Evolutionary conservation across 2,797 vertebrate genomes (phyloP), one percentile per base, ranked within the genome.

Genomic region (Sebastes paucispinis): DNA sequence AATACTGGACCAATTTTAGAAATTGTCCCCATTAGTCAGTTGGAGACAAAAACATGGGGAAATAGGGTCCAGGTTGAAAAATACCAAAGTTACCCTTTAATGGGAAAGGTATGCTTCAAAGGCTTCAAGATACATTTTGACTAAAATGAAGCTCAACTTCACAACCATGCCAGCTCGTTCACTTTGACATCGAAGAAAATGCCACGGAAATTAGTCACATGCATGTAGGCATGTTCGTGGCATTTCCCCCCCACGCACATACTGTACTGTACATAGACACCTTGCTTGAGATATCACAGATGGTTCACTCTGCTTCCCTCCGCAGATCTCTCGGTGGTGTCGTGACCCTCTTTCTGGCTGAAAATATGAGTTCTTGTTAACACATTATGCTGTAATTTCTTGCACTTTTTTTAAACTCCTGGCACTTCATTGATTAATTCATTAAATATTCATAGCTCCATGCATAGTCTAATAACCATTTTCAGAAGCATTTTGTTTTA

Each of bases 281-380:
- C 81, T 88, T 76, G 71, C 77, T 71, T 5, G 57, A 80, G 71
- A 82, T 79, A 86, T 58, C 89, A 84, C 93, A 95, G 93, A 94
- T 94, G 93, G 92, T 87, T 85, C 69, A 20, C 83, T 89, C 66
- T 54, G 86, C 91, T 87, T 87, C 81, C 86, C 86, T 88, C 89
- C 89, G 79, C 90, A 88, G 87, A 75, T 82, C 90, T 88, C 80
- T 80, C 87, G 36, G 79, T 60, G 52, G 76, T 81, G 88, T 82
- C 52, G 31, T 85, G 83, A 93, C 89, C 91, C 76, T 87, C 60
- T 75, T 52, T 79, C 87, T 82, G 81, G 81, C 80, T 75, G 71
- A 65, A 90, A 82, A 86, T 71, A 57, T 27, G 50, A 89, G 36
- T 76, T 80, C 66, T 84, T 67, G 69, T 88, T 64, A 75, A 77